phyloP scores from a whole-genome alignment of 2,888 invertebrate genomes.

The Malacosoma neustria region DNA sequence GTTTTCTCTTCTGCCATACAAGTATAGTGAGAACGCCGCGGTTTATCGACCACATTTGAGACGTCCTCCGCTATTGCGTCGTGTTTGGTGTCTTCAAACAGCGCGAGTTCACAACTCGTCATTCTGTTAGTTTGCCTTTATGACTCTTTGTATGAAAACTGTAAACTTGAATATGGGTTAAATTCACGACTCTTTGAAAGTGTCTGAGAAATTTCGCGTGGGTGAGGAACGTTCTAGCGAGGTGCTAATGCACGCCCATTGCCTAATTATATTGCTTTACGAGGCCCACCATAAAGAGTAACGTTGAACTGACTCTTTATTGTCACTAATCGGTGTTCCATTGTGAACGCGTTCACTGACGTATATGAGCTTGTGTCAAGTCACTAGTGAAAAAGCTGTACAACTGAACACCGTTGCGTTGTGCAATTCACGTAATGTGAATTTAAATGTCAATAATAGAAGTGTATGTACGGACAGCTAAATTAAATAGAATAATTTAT shows the following conservation, averaged over 20 bases:
- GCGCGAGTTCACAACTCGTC: slow-evolving; percentile 31
- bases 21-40: slow-evolving; percentile 30
- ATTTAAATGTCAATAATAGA: slow-evolving; percentile 17
- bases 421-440: slow-evolving; percentile 21
- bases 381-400: slow-evolving; percentile 25
- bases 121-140: slow-evolving; percentile 30
- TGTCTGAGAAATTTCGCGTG: slow-evolving; percentile 43
- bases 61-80: slow-evolving; percentile 18
- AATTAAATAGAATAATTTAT: not conserved
- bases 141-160: slow-evolving; percentile 16
- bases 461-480: not conserved
- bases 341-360: slow-evolving; percentile 32
- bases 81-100: slow-evolving; percentile 33
- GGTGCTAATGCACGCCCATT: slow-evolving; percentile 69
- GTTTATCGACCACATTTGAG: slow-evolving; percentile 31
- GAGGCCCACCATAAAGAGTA: slow-evolving; percentile 54
- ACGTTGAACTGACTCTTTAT: slow-evolving; percentile 43
- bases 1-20: slow-evolving; percentile 36
- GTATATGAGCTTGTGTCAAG: slow-evolving; percentile 30
- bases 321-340: slow-evolving; percentile 55
- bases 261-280: slow-evolving; percentile 69
- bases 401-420: slow-evolving; percentile 21
- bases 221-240: slow-evolving; percentile 49
- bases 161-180: slow-evolving; percentile 44
- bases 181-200: slow-evolving; percentile 36